Base-by-base conservation (phyloP, 2,888 invertebrate species). In the Ditylenchus weischeri region DNA sequence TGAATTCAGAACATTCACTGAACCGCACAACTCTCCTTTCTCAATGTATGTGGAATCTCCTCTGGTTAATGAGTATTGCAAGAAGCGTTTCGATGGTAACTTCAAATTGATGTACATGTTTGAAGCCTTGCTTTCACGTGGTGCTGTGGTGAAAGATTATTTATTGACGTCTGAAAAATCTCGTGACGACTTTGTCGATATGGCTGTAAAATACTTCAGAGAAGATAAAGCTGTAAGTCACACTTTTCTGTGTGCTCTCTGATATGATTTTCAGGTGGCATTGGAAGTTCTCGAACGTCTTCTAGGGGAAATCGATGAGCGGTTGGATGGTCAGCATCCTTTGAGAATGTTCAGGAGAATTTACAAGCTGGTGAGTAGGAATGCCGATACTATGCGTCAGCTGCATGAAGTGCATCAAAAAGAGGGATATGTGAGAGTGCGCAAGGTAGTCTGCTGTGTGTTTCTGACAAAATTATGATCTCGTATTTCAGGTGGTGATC, bases 401-500 rank as follows among this genome's bases (percentile, higher is more conserved):
- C 59, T 68, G 21, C 64, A 72, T 15, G 71, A 72, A 57, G 65
- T 66, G 19, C 61, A 69, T 19, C 63, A 66, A 29, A 35, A 36
- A 8, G 67, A 69, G 18, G 76, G 76, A 13, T 76, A 75, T 50
- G 67, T 77, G 7, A 69, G 71, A 15, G 68, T 76, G 13, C 58
- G 77, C 49, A 76, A 76, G 58, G 75, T 75, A 43, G 15, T 6
- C 8, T 43, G 13, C 43, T 43, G 43, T 8, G 3, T 47, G 62
- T 19, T 19, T 60, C 10, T 1, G 57, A n/a, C 43, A 0, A 4
- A 50, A 48, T 35, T 36, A 35, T 35, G 7, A 21, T 49, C 23
- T 50, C 15, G 5, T 13, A 18, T 35, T 77, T 38, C 48, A 78
- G 77, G 73, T 78, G 54, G 69, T 78, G 21, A 72, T 80, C 50